Evolutionary conservation across 1,140 invertebrate species (phyloP).

Genomic region (Lordiphosa clarofinis): DNA sequence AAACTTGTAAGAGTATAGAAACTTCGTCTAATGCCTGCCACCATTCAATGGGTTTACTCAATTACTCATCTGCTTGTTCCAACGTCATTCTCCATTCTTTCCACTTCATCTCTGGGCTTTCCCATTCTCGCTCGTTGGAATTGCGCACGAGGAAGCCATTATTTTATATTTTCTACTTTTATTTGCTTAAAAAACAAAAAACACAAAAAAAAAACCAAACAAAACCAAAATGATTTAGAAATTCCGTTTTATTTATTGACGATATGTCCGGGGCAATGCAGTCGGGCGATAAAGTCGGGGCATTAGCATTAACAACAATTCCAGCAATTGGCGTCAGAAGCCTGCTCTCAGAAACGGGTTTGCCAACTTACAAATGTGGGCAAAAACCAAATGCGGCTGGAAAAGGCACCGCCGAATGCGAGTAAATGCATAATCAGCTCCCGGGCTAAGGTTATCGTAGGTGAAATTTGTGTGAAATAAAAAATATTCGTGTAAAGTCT

Average conservation of each 20-base stretch:
- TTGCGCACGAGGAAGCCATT: constrained; percentile 40
- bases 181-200: constrained; percentile 30
- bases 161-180: not conserved
- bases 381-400: constrained; percentile 33
- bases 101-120: constrained; percentile 4
- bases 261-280: constrained; percentile 11
- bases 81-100: not conserved
- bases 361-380: constrained; percentile 44
- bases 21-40: too few species aligned
- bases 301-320: constrained; percentile 13
- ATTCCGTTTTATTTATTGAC: constrained; percentile 33
- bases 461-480: not conserved
- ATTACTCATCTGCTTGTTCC: constrained; percentile 29
- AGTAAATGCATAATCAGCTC: constrained; percentile 7
- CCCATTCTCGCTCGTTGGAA: not conserved
- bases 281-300: constrained; percentile 1
- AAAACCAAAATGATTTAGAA: constrained; percentile 36
- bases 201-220: too few species aligned
- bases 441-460: constrained; percentile 6
- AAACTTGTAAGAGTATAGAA: too few species aligned
- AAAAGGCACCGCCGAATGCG: constrained; percentile 20
- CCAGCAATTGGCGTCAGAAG: constrained; percentile 12
- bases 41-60: constrained; percentile 11
- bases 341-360: constrained; percentile 31
- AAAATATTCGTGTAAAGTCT: constrained; percentile 2